Evolutionary conservation across 37 sponge, comb jelly and placozoan species (phyloP).

Genomic region (Beroe ovata): DNA sequence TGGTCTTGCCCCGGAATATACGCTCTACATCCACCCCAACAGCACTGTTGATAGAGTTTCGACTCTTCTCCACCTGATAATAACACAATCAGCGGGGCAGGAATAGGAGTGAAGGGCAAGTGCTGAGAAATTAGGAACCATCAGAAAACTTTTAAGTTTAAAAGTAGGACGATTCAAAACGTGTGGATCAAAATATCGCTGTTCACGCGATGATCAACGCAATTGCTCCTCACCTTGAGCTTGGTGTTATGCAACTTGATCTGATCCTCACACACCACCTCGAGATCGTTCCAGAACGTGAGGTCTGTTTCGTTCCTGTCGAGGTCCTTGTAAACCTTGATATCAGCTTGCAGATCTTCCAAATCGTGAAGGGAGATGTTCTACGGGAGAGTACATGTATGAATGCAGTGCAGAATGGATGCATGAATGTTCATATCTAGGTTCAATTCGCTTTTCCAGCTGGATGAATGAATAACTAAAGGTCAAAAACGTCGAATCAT

Average conservation of each 20-base stretch:
- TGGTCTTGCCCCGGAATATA: constrained; percentile 86
- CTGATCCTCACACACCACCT: constrained; percentile 47
- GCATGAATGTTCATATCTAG: no score
- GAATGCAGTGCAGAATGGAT: no score
- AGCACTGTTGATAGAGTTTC: constrained; percentile 75
- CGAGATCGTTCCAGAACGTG: constrained; percentile 81
- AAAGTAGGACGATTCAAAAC: no score
- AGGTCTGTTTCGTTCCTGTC: constrained; percentile 73
- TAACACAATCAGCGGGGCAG: no score
- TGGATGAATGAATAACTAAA: no score
- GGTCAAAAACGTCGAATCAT: no score
- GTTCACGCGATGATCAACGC: no score
- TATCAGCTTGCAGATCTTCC: constrained; percentile 96
- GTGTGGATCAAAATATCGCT: no score
- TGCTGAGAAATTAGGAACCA: no score
- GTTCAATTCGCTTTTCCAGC: no score
- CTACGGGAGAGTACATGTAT: constrained; percentile 50
- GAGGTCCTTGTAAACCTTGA: constrained; percentile 85
- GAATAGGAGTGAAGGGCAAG: no score
- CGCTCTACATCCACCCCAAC: constrained; percentile 79
- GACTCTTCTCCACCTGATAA: constrained; percentile 21
- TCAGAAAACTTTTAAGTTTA: no score
- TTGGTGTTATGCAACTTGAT: not conserved
- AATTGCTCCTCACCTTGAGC: constrained; percentile 2
- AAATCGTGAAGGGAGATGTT: constrained; percentile 82